A percentile compares a stretch with the other conserved stretches of the same genome.
These are phyloP conservation scores for Eucera pruinosa DNA, from an alignment of 2,888 invertebrate genomes.

Conservation along the genomic window DNA sequence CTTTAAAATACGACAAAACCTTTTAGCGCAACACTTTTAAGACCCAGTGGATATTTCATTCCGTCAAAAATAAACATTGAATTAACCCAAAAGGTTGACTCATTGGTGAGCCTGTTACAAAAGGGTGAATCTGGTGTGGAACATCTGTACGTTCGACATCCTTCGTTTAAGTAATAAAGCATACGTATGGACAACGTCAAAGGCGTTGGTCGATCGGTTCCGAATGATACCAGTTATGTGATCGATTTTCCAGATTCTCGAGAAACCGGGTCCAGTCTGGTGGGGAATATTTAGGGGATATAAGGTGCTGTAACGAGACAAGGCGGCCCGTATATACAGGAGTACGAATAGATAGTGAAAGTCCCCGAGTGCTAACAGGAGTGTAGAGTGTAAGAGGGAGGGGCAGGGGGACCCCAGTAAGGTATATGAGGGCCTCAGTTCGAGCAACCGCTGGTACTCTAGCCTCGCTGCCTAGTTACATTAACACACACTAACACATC, in stretches of 20 bases:
- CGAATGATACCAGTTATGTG: no score
- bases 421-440: constrained; percentile 84
- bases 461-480: constrained; percentile 82
- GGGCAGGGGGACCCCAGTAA: constrained; percentile 78
- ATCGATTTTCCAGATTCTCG: constrained; percentile 62
- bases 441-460: constrained; percentile 82
- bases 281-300: constrained; percentile 74
- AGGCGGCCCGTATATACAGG: constrained; percentile 75
- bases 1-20: no score
- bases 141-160: no score
- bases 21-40: no score
- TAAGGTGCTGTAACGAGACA: constrained; percentile 79
- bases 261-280: constrained; percentile 58
- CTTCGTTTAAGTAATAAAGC: no score
- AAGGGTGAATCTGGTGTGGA: no score
- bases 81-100: no score
- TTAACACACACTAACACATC: constrained; percentile 74
- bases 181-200: neutral
- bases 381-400: constrained; percentile 68
- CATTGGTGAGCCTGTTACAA: no score
- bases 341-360: constrained; percentile 83
- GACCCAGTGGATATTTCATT: no score
- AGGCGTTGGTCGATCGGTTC: constrained; percentile 9
- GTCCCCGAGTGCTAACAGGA: constrained; percentile 75
- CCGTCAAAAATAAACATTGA: no score